A percentile compares a stretch with the other conserved stretches of the same genome.
phyloP scores from a whole-genome alignment of 2,888 invertebrate genomes.

The Caenorhabditis afra region DNA sequence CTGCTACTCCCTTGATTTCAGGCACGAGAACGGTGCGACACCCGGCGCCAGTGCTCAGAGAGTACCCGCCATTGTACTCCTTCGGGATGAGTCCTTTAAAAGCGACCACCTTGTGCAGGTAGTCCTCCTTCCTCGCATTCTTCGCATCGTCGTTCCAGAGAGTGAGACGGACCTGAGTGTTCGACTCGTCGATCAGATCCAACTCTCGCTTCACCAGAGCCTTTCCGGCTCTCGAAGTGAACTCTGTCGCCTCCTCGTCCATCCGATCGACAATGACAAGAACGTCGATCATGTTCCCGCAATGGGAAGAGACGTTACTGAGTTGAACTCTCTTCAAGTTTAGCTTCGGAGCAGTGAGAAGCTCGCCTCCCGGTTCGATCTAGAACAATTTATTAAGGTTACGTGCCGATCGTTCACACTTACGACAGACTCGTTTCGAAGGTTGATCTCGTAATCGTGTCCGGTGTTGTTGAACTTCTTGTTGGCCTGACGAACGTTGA shows the following conservation, averaged over 20 bases:
- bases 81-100: constrained; percentile 89
- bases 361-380: constrained; percentile 43
- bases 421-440: constrained; percentile 86
- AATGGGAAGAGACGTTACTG: constrained; percentile 21
- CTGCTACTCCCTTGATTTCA: constrained; percentile 90
- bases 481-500: constrained; percentile 92
- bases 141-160: constrained; percentile 89
- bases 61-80: constrained; percentile 87
- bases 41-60: constrained; percentile 80
- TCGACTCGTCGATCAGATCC: constrained; percentile 89
- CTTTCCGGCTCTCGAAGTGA: constrained; percentile 66
- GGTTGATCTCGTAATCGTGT: constrained; percentile 96
- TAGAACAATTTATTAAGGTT: not conserved
- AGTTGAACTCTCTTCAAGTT: constrained; percentile 31
- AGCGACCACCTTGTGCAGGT: constrained; percentile 87
- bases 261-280: constrained; percentile 74
- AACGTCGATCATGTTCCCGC: constrained; percentile 66
- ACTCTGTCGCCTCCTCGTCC: constrained; percentile 58
- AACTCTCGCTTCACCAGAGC: constrained; percentile 90
- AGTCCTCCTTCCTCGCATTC: constrained; percentile 18
- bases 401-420: constrained; percentile 15
- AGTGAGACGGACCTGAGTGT: constrained; percentile 88
- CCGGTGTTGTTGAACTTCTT: constrained; percentile 89
- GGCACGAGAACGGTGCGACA: constrained; percentile 88
- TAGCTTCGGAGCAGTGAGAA: constrained; percentile 42